Conservation (phyloP, 2,888 invertebrate genomes). For the Gibbula magus region DNA sequence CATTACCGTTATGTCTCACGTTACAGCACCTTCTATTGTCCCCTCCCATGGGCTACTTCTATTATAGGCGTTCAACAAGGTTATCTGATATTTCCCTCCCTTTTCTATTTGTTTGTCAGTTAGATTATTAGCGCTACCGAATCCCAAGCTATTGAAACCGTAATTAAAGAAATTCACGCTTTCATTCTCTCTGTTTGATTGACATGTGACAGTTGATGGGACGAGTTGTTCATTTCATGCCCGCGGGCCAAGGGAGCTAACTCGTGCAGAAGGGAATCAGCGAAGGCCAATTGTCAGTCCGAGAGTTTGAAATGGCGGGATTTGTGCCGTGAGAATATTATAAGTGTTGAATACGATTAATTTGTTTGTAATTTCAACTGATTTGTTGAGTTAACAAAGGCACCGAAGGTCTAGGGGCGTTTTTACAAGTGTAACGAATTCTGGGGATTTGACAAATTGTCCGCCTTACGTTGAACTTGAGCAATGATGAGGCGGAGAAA, state of each 20-base stretch:
- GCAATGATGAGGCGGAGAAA: no score
- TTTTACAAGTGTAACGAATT: slow-evolving; percentile 15
- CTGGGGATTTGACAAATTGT: slow-evolving; percentile 5
- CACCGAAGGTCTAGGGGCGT: background rate
- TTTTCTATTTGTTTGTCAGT: background rate
- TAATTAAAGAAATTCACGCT: slow-evolving; percentile 15
- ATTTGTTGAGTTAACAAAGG: background rate
- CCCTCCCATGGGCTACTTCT: background rate
- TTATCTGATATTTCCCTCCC: background rate
- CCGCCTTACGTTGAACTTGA: background rate
- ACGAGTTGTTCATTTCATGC: background rate
- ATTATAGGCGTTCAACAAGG: background rate
- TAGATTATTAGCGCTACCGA: slow-evolving; percentile 8
- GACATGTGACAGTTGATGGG: background rate
- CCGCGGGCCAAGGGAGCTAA: background rate
- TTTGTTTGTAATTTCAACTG: slow-evolving; percentile 13
- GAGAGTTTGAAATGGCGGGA: background rate
- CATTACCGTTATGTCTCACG: background rate
- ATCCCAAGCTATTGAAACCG: background rate
- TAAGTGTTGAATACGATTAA: slow-evolving; percentile 8
- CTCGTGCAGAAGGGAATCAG: background rate
- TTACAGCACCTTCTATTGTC: background rate
- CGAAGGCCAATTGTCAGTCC: background rate
- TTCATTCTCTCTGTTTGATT: background rate
- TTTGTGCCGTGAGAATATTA: slow-evolving; percentile 13